phyloP scores from a whole-genome alignment of 1,140 invertebrate species.

The Diorhabda sublineata region DNA sequence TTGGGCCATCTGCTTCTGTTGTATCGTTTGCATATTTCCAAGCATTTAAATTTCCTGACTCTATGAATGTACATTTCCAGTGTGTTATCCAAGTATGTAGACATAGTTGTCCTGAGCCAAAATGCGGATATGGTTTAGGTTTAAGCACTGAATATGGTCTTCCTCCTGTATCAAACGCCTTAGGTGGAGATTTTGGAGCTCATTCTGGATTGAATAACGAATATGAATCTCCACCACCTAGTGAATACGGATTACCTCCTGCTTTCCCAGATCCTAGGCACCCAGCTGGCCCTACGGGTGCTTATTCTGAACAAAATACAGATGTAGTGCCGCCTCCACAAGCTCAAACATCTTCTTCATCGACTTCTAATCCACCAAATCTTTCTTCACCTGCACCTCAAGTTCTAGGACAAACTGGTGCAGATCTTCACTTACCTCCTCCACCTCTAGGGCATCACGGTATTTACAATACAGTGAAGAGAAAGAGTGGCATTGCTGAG shows the following conservation, averaged over 20 bases:
- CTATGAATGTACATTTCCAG: constrained; percentile 96
- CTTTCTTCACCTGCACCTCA: constrained; percentile 63
- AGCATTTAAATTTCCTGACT: constrained; percentile 95
- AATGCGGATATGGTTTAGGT: constrained; percentile 65
- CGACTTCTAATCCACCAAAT: constrained; percentile 60
- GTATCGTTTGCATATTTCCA: constrained; percentile 94
- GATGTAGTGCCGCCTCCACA: constrained; percentile 75
- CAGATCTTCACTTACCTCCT: constrained; percentile 71
- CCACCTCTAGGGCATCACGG: constrained; percentile 71
- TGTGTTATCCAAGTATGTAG: constrained; percentile 93
- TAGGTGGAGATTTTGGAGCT: constrained; percentile 60
- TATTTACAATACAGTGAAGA: constrained; percentile 76
- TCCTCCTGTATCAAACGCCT: constrained; percentile 57
- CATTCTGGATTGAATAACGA: constrained; percentile 61
- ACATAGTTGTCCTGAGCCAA: constrained; percentile 88
- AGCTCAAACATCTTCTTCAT: constrained; percentile 64
- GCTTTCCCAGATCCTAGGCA: constrained; percentile 78
- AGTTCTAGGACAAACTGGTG: constrained; percentile 39
- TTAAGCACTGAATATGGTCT: constrained; percentile 61
- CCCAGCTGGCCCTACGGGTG: constrained; percentile 72
- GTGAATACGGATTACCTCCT: constrained; percentile 69
- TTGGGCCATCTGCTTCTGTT: constrained; percentile 87
- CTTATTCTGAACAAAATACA: constrained; percentile 76
- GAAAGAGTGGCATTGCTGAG: constrained; percentile 67
- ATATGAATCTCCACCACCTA: constrained; percentile 63